Conservation (phyloP, 2,797 vertebrate genomes). For the Zenarchopterus dispar region DNA sequence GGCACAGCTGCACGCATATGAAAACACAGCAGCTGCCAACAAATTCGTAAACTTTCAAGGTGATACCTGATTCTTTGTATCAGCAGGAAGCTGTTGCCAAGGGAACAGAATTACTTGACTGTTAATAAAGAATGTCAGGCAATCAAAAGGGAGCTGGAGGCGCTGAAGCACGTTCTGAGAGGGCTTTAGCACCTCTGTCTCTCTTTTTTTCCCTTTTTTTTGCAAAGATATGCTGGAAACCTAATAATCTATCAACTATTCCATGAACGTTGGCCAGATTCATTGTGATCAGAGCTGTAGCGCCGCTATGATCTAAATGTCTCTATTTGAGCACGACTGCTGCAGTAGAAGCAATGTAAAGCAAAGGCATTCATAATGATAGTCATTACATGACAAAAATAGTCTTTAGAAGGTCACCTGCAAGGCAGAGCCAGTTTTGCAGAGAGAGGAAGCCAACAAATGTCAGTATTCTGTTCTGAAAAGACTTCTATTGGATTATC, state of each 20-base stretch:
- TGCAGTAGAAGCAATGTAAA: conserved; percentile 40
- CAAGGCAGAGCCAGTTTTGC: conserved; percentile 49
- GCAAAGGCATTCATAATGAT: conserved; percentile 60
- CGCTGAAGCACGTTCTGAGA: conserved; percentile 63
- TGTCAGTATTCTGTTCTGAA: conserved; percentile 44
- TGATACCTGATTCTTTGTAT: conserved; percentile 78
- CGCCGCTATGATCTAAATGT: conserved; percentile 29
- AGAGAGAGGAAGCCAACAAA: conserved; percentile 52
- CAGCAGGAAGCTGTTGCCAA: conserved; percentile 79
- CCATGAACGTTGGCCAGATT: conserved; percentile 39
- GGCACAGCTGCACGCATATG: conserved; percentile 52
- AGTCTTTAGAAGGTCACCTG: conserved; percentile 68
- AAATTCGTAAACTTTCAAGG: conserved; percentile 75
- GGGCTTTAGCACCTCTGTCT: conserved; percentile 55
- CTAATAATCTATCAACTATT: conserved; percentile 58
- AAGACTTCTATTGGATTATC: conserved; percentile 36
- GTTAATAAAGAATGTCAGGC: conserved; percentile 82
- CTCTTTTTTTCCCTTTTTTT: conserved; percentile 14
- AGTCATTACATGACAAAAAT: conserved; percentile 69
- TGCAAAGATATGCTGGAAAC: conserved; percentile 47
- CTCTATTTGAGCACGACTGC: conserved; percentile 26
- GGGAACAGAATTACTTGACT: conserved; percentile 81
- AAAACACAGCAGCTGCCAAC: conserved; percentile 60
- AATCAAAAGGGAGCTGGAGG: conserved; percentile 77
- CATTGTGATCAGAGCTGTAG: conserved; percentile 16